Percentiles rank a stretch among this genome's conserved stretches.
These are phyloP conservation scores for Centruroides sculpturatus DNA, from an alignment of 1,140 invertebrate genomes.

Conservation along the genomic window DNA sequence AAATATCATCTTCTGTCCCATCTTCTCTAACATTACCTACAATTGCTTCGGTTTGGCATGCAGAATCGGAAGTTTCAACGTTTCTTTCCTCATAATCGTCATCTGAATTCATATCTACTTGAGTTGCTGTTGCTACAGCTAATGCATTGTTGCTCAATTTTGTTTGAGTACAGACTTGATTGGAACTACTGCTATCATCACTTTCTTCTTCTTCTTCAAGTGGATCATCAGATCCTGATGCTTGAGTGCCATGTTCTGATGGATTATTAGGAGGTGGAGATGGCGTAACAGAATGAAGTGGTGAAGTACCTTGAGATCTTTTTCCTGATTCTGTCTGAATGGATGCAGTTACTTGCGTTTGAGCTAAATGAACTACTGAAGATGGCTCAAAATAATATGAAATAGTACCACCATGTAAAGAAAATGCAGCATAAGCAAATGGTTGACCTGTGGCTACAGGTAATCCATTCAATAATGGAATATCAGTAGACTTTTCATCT, in stretches of 20 bases:
- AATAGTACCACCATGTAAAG: conserved; percentile 9
- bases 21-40: not conserved
- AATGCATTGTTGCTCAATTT: not conserved
- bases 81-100: conserved; percentile 8
- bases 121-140: conserved; percentile 12
- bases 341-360: conserved; percentile 8
- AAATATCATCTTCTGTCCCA: not conserved
- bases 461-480: not conserved
- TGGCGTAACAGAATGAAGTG: conserved; percentile 20
- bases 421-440: conserved; percentile 14
- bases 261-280: conserved; percentile 12
- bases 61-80: conserved; percentile 14
- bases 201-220: conserved; percentile 14
- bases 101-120: conserved; percentile 17
- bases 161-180: not conserved
- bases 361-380: conserved; percentile 17
- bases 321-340: conserved; percentile 20
- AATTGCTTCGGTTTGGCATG: conserved; percentile 13
- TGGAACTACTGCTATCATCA: not conserved
- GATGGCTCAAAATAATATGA: conserved; percentile 20
- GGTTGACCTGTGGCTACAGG: conserved; percentile 12
- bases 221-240: not conserved
- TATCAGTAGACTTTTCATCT: conserved; percentile 11
- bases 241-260: not conserved
- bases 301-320: conserved; percentile 23